Percentiles rank a stretch among this genome's conserved stretches.
phyloP scores from a whole-genome alignment of 2,797 vertebrate species.

The Cygnus olor region DNA sequence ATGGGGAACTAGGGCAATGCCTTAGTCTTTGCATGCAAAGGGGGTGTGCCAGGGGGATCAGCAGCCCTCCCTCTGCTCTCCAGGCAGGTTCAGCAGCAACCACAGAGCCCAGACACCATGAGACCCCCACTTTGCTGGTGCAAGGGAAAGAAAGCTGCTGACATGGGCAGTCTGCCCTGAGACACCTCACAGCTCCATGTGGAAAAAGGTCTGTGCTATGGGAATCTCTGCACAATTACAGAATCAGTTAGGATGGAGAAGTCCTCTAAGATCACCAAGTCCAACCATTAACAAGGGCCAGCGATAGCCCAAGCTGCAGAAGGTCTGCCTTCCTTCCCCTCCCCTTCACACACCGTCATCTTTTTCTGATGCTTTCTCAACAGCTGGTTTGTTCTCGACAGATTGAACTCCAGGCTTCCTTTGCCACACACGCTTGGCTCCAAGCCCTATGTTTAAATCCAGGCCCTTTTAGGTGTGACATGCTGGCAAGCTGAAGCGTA shows the following conservation, averaged over 20 bases:
- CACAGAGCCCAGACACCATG: neutral
- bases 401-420: neutral
- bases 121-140: neutral
- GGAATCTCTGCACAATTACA: neutral
- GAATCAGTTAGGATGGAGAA: too few relatives aligned
- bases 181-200: too few relatives aligned
- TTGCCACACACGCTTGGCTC: neutral
- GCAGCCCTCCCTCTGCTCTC: neutral
- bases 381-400: neutral
- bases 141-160: neutral
- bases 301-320: neutral
- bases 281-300: too few relatives aligned
- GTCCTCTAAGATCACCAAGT: too few relatives aligned
- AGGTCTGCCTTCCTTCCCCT: neutral
- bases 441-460: neutral
- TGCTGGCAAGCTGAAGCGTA: neutral
- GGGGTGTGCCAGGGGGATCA: neutral
- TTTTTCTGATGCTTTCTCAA: neutral
- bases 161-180: fast-evolving
- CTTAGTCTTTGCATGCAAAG: neutral
- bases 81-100: neutral
- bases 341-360: neutral
- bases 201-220: neutral
- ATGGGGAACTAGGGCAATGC: too few relatives aligned
- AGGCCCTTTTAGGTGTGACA: neutral